Percentiles rank a stretch among this genome's conserved stretches.
Conservation (phyloP, 2,797 vertebrate genomes). For the Dipus sagitta region DNA sequence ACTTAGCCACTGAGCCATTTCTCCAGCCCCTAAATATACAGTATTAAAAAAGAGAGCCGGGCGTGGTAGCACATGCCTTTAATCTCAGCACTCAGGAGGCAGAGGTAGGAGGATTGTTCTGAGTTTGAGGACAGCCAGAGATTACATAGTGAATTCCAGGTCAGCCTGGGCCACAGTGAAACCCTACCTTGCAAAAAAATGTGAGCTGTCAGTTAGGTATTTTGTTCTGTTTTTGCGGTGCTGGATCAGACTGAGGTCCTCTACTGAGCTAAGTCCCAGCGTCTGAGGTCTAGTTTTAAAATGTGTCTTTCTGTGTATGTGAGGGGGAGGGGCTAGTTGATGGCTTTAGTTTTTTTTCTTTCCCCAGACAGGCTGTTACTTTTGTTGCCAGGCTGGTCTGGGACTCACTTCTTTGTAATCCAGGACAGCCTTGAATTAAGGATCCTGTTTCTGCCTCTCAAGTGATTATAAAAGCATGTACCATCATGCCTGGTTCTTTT, state of each 20-base stretch:
- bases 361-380: background rate
- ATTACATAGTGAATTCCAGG: no score
- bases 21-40: no score
- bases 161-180: no score
- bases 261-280: background rate
- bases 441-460: background rate
- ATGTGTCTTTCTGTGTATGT: background rate
- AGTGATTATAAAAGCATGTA: background rate
- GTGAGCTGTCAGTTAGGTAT: background rate
- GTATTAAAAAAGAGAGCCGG: no score
- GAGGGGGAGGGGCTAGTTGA: no score
- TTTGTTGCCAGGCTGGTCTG: no score
- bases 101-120: no score
- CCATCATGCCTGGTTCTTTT: background rate
- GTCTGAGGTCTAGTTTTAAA: background rate
- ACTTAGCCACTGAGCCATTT: no score
- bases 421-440: background rate
- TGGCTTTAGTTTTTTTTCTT: background rate
- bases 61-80: no score
- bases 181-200: background rate
- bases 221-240: background rate
- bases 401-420: background rate
- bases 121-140: no score
- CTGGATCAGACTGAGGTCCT: background rate
- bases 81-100: no score